Conservation (phyloP, 2,888 invertebrate species). For the Stenodera caucasica region DNA sequence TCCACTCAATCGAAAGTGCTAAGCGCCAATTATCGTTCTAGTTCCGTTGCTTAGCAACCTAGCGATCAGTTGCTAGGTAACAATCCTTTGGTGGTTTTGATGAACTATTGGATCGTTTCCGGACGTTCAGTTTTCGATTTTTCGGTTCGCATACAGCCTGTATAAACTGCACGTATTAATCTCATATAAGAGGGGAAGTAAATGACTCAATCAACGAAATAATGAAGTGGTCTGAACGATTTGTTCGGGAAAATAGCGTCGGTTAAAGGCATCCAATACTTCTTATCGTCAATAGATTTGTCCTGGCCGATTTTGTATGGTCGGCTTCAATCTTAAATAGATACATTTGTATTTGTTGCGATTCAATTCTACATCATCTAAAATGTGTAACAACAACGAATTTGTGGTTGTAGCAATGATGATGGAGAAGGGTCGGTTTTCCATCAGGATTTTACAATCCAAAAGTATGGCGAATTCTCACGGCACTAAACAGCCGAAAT, state of each 20-base stretch:
- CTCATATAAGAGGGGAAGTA: constrained; percentile 49
- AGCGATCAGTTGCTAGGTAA: too few relatives aligned
- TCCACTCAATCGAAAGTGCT: too few relatives aligned
- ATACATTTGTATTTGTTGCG: constrained; percentile 25
- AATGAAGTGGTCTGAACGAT: constrained; percentile 53
- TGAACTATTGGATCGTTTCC: too few relatives aligned
- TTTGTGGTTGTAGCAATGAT: neutral
- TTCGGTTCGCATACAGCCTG: too few relatives aligned
- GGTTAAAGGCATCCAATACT: constrained; percentile 47
- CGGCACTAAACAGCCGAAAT: constrained; percentile 44
- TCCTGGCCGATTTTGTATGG: constrained; percentile 18
- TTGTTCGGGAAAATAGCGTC: constrained; percentile 44
- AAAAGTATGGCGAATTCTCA: constrained; percentile 38
- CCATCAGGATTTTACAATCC: constrained; percentile 44
- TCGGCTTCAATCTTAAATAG: too few relatives aligned
- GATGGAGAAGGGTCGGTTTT: constrained; percentile 23
- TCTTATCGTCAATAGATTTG: constrained; percentile 51
- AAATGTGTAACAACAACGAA: neutral
- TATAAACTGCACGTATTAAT: constrained; percentile 45
- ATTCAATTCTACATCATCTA: constrained; percentile 42
- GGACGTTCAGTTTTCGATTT: too few relatives aligned
- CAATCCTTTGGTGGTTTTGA: too few relatives aligned
- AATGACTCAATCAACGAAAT: constrained; percentile 55
- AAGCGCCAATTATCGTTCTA: too few relatives aligned
- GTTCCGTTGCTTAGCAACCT: too few relatives aligned